These are phyloP conservation scores for Megaustenia siamemsis DNA, from an alignment of 2,888 invertebrate genomes.

Conservation along the genomic window DNA sequence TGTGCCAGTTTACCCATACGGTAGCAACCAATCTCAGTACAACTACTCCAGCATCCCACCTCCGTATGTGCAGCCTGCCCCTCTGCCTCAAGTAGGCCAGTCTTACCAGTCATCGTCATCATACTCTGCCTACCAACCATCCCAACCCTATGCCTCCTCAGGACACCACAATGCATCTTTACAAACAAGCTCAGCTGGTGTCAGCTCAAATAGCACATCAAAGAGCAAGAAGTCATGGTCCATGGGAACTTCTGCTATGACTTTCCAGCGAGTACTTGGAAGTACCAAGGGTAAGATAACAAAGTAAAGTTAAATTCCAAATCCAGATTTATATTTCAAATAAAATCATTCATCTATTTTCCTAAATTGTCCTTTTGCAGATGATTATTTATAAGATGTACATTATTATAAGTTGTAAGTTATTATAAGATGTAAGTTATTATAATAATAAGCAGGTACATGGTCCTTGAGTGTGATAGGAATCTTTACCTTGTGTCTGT, in stretches of 20 bases:
- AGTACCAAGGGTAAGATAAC: conserved; percentile 17
- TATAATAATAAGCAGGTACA: too few relatives aligned
- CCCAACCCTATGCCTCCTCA: neutral
- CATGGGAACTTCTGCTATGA: conserved; percentile 43
- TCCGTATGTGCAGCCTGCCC: neutral
- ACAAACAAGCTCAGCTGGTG: neutral
- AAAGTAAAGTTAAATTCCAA: conserved; percentile 14
- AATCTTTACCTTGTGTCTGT: too few relatives aligned
- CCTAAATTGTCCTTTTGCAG: neutral
- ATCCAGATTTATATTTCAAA: neutral
- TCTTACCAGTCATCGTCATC: conserved; percentile 9
- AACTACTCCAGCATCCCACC: conserved; percentile 27
- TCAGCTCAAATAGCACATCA: neutral
- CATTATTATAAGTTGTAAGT: neutral
- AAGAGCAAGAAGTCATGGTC: conserved; percentile 48
- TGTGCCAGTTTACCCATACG: conserved; percentile 30
- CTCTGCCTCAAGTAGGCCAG: neutral
- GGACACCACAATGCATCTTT: neutral
- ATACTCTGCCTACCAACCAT: conserved; percentile 2
- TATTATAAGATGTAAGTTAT: neutral
- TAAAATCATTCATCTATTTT: neutral
- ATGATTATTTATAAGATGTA: neutral
- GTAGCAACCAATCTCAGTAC: conserved; percentile 31
- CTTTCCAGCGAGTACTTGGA: conserved; percentile 43
- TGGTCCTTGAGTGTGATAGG: too few relatives aligned